Conservation (phyloP, 2,113 vertebrate genomes). For the Siphamia tubifer region DNA sequence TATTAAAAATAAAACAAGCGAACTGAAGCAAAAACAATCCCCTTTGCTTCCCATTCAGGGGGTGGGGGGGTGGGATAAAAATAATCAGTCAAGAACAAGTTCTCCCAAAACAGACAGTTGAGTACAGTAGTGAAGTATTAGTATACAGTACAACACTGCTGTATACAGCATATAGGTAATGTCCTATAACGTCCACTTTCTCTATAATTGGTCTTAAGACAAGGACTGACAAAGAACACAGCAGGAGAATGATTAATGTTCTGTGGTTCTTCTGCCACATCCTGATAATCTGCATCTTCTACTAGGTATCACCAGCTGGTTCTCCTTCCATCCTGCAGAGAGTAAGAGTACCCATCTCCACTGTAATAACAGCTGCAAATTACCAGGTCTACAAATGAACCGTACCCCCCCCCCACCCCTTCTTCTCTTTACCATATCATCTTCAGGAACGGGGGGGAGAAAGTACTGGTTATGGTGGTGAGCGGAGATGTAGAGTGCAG, state of each 20-base stretch:
- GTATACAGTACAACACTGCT: too few relatives aligned
- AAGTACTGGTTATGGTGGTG: conserved; percentile 40
- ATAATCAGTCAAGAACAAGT: too few relatives aligned
- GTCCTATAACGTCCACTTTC: conserved; percentile 2
- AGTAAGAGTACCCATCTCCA: conserved; percentile 21
- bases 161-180: too few relatives aligned
- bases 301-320: conserved; percentile 33
- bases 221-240: background rate
- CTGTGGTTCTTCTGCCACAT: conserved; percentile 30
- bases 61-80: too few relatives aligned
- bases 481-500: conserved; percentile 82
- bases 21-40: too few relatives aligned
- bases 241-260: conserved; percentile 47
- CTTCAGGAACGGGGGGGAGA: conserved; percentile 63
- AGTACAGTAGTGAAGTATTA: too few relatives aligned
- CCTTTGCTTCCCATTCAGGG: too few relatives aligned
- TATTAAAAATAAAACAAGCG: too few relatives aligned
- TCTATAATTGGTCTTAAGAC: conserved; percentile 18
- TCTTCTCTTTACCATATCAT: conserved; percentile 71
- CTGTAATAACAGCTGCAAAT: conserved; percentile 55
- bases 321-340: conserved; percentile 34
- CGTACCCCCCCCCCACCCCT: conserved; percentile 68
- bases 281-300: conserved; percentile 23
- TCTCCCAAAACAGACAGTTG: too few relatives aligned
- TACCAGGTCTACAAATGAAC: conserved; percentile 69